Evolutionary conservation across 2,797 vertebrate species (phyloP), one percentile per base, ranked within the genome.

Genomic region (Labroides dimidiatus): DNA sequence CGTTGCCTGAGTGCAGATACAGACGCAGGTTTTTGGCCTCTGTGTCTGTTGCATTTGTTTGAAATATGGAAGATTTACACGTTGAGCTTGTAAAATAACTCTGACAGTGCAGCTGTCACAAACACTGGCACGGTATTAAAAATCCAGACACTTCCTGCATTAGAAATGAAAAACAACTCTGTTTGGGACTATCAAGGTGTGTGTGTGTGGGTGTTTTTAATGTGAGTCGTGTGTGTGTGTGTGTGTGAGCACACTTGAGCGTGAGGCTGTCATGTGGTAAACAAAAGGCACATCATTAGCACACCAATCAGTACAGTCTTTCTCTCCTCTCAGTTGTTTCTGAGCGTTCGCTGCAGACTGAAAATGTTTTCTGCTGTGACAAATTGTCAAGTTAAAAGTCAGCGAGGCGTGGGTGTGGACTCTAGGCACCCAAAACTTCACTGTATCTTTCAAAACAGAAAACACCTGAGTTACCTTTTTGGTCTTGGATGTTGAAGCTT

Each of bases 231-330:
- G 24, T 30, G 49, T 30, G 49, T 51, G 23, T 51, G 24, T 49
- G 20, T 23, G 43, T 44, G 43, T 44, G 43, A 12, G 54, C 4
- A 1, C 10, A 7, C 17, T 58, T 39, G 39, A 23, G n/a, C 24
- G 30, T 51, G 72, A 21, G 47, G 24, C 33, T 17, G 56, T 72
- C 36, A 36, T 51, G 63, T 30, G 42, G 53, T 74, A 76, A 80
- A 84, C 75, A 79, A 79, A 71, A 81, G 30, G 44, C 30, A 33
- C 66, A 58, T 80, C 76, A 83, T 86, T 86, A 86, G 61, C 56
- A 66, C 59, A 61, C 55, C 59, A 55, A 54, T 78, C 67, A 61
- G 45, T 52, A 8, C 24, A 30, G 33, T 2, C 64, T 49, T 77
- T 52, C 52, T 47, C 51, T 60, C 43, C 42, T 45, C 47, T 49